Conservation (phyloP, 2,797 vertebrate genomes). For the Anomalospiza imberbis region DNA sequence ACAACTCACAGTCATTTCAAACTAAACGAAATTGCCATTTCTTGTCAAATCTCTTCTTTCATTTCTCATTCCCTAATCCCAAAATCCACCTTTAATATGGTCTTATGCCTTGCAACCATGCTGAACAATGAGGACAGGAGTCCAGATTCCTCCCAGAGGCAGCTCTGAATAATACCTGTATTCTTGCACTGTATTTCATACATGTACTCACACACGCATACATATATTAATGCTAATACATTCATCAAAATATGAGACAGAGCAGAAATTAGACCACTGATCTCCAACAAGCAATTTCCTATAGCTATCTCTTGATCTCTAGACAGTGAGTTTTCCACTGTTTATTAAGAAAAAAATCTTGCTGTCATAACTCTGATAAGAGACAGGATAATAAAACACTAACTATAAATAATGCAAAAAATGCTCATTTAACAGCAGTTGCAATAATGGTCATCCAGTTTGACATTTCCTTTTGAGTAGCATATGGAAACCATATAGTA, state of each 20-base stretch:
- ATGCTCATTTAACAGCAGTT: background rate
- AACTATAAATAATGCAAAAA: background rate
- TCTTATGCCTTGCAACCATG: background rate
- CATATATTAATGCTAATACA: background rate
- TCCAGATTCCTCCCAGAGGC: background rate
- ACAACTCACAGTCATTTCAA: background rate
- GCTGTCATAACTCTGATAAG: background rate
- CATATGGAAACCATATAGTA: background rate
- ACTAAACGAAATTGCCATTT: background rate
- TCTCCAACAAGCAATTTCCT: background rate
- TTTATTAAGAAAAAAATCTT: background rate
- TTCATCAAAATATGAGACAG: background rate
- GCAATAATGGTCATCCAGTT: background rate
- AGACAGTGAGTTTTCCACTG: background rate
- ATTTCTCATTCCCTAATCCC: background rate
- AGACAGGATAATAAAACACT: background rate
- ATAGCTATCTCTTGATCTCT: background rate
- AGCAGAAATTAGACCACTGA: slow-evolving; percentile 18
- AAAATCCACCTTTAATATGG: background rate
- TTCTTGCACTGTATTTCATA: background rate
- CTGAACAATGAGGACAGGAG: background rate
- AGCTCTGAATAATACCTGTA: background rate
- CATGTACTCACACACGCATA: background rate
- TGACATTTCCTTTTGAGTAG: slow-evolving; percentile 36
- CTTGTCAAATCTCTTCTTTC: background rate